phyloP scores from a whole-genome alignment of 2,113 vertebrate species.

The Mormyrus lacerda region DNA sequence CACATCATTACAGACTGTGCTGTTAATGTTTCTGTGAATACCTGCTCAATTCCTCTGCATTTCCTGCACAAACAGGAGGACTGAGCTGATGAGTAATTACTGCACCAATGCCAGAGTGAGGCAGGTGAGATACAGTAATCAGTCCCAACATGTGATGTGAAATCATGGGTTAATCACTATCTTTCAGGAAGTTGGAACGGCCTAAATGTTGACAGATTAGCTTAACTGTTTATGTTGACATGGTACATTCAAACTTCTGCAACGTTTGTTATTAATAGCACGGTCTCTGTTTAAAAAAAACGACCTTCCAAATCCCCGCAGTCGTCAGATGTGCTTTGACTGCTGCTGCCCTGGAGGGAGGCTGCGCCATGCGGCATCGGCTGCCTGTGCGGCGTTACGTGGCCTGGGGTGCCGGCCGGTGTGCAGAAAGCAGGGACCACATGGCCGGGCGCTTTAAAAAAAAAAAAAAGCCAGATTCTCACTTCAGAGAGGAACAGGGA shows the following conservation, averaged over 20 bases:
- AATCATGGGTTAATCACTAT: neutral
- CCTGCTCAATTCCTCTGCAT: neutral
- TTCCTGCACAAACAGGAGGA: neutral
- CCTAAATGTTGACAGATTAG: neutral
- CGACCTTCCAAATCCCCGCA: neutral
- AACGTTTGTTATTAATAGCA: neutral
- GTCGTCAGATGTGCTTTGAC: neutral
- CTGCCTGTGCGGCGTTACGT: neutral
- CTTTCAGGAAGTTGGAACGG: neutral
- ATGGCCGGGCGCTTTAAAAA: neutral
- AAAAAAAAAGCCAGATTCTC: neutral
- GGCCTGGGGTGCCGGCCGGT: neutral
- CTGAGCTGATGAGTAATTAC: neutral
- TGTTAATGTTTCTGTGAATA: neutral
- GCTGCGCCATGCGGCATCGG: too few relatives aligned
- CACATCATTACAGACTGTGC: neutral
- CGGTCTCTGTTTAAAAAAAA: neutral
- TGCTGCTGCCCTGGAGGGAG: neutral
- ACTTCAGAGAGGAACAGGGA: neutral
- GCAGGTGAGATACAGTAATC: neutral
- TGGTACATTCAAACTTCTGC: neutral
- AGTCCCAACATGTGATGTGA: neutral
- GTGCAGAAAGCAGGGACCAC: neutral
- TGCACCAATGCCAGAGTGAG: neutral
- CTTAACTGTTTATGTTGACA: neutral